A percentile compares a stretch with the other conserved stretches of the same genome.
Conservation (phyloP, 2,113 vertebrate genomes). For the Conger conger region DNA sequence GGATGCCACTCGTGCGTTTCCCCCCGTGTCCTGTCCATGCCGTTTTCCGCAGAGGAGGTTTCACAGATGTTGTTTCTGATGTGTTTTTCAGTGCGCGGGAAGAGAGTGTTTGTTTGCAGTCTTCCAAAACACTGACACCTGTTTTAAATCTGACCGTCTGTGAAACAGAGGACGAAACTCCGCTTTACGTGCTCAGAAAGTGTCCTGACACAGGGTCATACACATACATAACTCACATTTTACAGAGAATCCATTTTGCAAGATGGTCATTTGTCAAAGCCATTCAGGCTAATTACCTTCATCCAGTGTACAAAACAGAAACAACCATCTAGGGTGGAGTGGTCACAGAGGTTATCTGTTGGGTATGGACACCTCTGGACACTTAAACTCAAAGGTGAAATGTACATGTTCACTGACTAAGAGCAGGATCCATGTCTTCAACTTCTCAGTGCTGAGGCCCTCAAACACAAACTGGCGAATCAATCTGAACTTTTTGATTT, state of each 20-base stretch:
- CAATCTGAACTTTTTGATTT: neutral
- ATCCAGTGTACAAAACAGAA: neutral
- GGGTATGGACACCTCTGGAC: too few relatives aligned
- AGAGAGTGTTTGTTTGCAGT: slow-evolving; percentile 8
- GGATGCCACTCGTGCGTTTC: neutral
- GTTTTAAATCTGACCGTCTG: slow-evolving; percentile 6
- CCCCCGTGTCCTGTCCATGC: neutral
- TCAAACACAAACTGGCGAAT: neutral
- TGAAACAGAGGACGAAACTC: neutral
- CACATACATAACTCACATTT: neutral
- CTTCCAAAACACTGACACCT: slow-evolving; percentile 12
- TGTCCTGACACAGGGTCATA: neutral
- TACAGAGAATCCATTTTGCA: neutral
- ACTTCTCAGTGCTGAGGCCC: too few relatives aligned
- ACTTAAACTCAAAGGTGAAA: too few relatives aligned
- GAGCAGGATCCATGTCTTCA: too few relatives aligned
- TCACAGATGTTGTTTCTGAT: slow-evolving; percentile 9
- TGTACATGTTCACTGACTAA: too few relatives aligned
- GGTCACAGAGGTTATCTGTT: too few relatives aligned
- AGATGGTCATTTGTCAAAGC: neutral
- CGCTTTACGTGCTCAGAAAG: neutral
- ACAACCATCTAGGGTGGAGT: neutral
- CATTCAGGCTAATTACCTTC: neutral
- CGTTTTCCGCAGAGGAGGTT: slow-evolving; percentile 3
- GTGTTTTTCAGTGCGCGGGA: neutral